A percentile compares a stretch with the other conserved stretches of the same genome.
Evolutionary conservation across 2,888 invertebrate genomes (phyloP).

Genomic region (Xestia ashworthii): DNA sequence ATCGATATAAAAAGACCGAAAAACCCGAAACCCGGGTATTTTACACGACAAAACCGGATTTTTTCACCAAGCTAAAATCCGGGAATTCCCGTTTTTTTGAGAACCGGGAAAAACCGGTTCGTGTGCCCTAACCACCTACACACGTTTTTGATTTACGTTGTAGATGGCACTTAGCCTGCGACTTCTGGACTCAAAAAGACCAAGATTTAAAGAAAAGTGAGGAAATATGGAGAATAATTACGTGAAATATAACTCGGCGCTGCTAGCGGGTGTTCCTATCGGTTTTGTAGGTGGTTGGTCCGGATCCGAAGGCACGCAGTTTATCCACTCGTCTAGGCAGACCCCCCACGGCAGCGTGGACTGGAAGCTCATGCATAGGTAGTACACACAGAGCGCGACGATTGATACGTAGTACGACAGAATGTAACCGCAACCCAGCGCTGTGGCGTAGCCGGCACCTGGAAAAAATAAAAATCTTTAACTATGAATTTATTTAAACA

Average conservation of each 20-base stretch:
- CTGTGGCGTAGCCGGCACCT: slow-evolving; percentile 93
- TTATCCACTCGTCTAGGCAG: slow-evolving; percentile 91
- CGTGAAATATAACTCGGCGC: slow-evolving; percentile 91
- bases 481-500: too few species aligned
- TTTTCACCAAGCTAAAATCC: too few species aligned
- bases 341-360: slow-evolving; percentile 93
- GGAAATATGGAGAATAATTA: slow-evolving; percentile 44
- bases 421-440: slow-evolving; percentile 91
- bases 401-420: slow-evolving; percentile 95
- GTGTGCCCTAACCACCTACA: too few species aligned
- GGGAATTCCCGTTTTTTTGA: too few species aligned
- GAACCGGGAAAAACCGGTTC: too few species aligned
- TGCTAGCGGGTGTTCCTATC: slow-evolving; percentile 76
- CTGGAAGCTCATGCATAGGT: slow-evolving; percentile 93
- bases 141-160: background rate
- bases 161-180: background rate
- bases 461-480: slow-evolving; percentile 52
- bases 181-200: background rate
- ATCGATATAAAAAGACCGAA: too few species aligned
- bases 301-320: slow-evolving; percentile 83
- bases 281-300: slow-evolving; percentile 57
- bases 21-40: too few species aligned
- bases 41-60: too few species aligned
- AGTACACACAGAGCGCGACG: slow-evolving; percentile 94
- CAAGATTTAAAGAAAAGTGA: background rate